These are phyloP conservation scores for Andrena trimmerana DNA, from an alignment of 2,888 invertebrate genomes.

Conservation along the genomic window DNA sequence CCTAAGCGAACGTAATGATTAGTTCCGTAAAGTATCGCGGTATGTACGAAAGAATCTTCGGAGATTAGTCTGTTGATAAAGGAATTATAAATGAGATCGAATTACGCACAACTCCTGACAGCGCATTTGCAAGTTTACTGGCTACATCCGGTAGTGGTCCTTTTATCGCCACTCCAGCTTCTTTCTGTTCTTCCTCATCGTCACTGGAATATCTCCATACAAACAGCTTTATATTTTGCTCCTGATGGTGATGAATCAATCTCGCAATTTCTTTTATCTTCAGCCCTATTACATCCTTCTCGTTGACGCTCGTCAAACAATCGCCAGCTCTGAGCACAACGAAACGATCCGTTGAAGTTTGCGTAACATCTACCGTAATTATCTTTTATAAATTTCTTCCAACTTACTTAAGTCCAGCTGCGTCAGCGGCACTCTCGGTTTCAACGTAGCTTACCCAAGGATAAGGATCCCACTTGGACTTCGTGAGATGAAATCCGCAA, in stretches of 20 bases:
- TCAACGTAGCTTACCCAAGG: conserved; percentile 92
- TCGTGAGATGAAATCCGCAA: conserved; percentile 90
- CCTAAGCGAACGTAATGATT: conserved; percentile 43
- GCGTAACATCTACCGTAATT: not conserved
- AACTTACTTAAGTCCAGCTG: conserved; percentile 87
- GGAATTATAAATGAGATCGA: not conserved
- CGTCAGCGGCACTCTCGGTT: conserved; percentile 87
- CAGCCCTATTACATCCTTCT: conserved; percentile 86
- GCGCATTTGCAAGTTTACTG: conserved; percentile 78
- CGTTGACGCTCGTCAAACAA: conserved; percentile 90
- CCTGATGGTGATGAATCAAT: conserved; percentile 73
- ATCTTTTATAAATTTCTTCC: not conserved
- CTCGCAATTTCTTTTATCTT: conserved; percentile 86
- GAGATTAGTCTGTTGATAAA: not conserved
- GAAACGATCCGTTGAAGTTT: not conserved
- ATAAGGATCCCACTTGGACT: conserved; percentile 93
- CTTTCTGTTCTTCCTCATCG: conserved; percentile 59
- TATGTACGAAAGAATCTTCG: not conserved
- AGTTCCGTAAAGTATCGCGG: not conserved
- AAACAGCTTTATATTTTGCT: conserved; percentile 73
- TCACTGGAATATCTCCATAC: conserved; percentile 77
- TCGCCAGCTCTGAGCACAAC: conserved; percentile 87
- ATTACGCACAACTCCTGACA: conserved; percentile 78
- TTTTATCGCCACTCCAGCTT: conserved; percentile 72
- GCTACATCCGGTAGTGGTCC: conserved; percentile 82